Evolutionary conservation across 2,113 vertebrate genomes (phyloP).

Genomic region (Onychostruthus taczanowskii): DNA sequence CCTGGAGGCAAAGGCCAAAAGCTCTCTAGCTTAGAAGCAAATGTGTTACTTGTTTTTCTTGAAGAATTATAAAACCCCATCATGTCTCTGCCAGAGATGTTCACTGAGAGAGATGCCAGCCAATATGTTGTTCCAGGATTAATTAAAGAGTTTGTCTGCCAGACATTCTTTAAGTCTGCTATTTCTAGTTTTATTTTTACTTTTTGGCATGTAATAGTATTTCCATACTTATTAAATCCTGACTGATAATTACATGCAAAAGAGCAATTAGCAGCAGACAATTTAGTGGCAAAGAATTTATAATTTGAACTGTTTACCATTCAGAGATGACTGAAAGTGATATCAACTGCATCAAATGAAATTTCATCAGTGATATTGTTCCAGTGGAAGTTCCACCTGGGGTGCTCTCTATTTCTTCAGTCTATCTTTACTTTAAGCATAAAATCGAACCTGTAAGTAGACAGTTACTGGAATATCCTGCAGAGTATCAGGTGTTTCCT

Average conservation of each 20-base stretch:
- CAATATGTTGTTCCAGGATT: conserved; percentile 33
- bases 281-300: conserved; percentile 68
- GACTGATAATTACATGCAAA: conserved; percentile 53
- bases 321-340: conserved; percentile 66
- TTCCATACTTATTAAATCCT: conserved; percentile 65
- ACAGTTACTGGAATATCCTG: conserved; percentile 26
- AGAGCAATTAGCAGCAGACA: conserved; percentile 66
- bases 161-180: conserved; percentile 55
- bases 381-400: conserved; percentile 61
- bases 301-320: conserved; percentile 70
- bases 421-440: conserved; percentile 49
- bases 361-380: conserved; percentile 52
- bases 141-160: conserved; percentile 59
- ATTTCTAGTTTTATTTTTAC: conserved; percentile 58
- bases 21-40: not conserved
- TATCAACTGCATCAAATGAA: conserved; percentile 60
- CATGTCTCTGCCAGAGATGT: not conserved
- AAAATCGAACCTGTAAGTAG: conserved; percentile 11
- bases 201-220: conserved; percentile 49
- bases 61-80: not conserved
- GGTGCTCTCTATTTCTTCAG: conserved; percentile 43
- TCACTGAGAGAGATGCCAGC: not conserved
- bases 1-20: not conserved
- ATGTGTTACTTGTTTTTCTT: not conserved
- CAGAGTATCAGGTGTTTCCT: conserved; percentile 4